These are phyloP conservation scores for Tretioscincus oriximinensis DNA, from an alignment of 2,113 vertebrate genomes.

Conservation along the genomic window DNA sequence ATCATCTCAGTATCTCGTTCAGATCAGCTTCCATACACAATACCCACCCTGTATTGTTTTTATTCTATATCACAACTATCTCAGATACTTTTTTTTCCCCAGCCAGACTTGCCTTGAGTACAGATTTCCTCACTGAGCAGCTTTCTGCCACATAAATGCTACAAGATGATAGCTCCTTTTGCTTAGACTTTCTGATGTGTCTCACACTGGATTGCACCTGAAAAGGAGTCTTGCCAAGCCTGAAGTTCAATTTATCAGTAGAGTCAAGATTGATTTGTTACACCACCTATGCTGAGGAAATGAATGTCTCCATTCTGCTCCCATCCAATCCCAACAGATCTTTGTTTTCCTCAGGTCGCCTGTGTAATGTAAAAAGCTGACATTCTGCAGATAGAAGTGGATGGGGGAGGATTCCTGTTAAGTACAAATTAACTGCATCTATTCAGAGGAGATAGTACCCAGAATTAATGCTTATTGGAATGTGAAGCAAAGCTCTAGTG, in stretches of 20 bases:
- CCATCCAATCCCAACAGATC: conserved; percentile 56
- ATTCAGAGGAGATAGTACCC: conserved; percentile 28
- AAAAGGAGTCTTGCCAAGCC: conserved; percentile 57
- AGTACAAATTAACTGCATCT: conserved; percentile 46
- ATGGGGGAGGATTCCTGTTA: conserved; percentile 34
- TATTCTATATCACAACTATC: neutral
- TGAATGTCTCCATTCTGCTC: conserved; percentile 54
- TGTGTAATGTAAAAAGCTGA: conserved; percentile 61
- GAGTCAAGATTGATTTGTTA: conserved; percentile 60
- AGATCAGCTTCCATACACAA: neutral
- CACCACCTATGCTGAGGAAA: conserved; percentile 48
- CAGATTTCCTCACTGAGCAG: conserved; percentile 22
- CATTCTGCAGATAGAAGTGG: conserved; percentile 55
- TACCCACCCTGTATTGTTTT: neutral
- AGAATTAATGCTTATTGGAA: conserved; percentile 36
- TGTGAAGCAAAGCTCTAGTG: neutral
- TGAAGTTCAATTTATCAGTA: conserved; percentile 62
- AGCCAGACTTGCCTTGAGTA: neutral
- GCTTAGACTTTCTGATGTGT: conserved; percentile 55
- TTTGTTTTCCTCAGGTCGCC: conserved; percentile 63
- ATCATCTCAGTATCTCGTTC: neutral
- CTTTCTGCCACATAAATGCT: conserved; percentile 58
- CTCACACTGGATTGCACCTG: conserved; percentile 59
- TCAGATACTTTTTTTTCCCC: neutral
- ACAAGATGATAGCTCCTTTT: conserved; percentile 42